These are phyloP conservation scores for Tribolium madens DNA, from an alignment of 1,140 invertebrate genomes.

Conservation along the genomic window DNA sequence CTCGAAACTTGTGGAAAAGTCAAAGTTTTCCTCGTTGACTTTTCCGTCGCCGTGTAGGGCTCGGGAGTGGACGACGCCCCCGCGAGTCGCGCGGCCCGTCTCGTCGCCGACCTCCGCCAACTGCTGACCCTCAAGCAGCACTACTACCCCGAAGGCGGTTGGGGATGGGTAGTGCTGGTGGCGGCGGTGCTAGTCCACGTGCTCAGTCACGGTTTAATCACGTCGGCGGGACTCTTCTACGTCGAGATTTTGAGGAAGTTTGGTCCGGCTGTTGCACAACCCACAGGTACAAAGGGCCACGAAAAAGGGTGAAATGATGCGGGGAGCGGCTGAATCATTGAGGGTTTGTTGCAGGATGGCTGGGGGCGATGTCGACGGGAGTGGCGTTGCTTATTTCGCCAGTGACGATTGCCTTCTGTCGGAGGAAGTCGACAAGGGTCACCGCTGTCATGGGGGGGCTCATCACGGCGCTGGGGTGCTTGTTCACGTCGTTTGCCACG, in stretches of 20 bases:
- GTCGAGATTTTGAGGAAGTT: constrained; percentile 69
- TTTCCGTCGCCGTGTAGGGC: constrained; percentile 45
- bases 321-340: not conserved
- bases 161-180: constrained; percentile 78
- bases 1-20: not conserved
- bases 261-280: constrained; percentile 64
- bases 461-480: constrained; percentile 85
- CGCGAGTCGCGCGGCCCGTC: constrained; percentile 60
- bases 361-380: constrained; percentile 85
- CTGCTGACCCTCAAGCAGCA: constrained; percentile 75
- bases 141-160: constrained; percentile 81
- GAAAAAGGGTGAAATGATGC: not conserved
- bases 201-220: constrained; percentile 74
- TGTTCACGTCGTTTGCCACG: constrained; percentile 89
- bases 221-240: constrained; percentile 70
- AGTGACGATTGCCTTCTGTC: constrained; percentile 86
- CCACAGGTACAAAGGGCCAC: constrained; percentile 68
- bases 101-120: constrained; percentile 70
- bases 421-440: constrained; percentile 87
- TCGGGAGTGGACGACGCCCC: constrained; percentile 61
- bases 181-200: constrained; percentile 74
- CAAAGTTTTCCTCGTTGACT: not conserved
- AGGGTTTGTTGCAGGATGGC: constrained; percentile 77
- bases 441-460: constrained; percentile 89
- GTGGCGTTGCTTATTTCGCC: constrained; percentile 85